A percentile compares a stretch with the other conserved stretches of the same genome.
These are phyloP conservation scores for Drosophila phalerata DNA, from an alignment of 2,888 invertebrate genomes.

Conservation along the genomic window DNA sequence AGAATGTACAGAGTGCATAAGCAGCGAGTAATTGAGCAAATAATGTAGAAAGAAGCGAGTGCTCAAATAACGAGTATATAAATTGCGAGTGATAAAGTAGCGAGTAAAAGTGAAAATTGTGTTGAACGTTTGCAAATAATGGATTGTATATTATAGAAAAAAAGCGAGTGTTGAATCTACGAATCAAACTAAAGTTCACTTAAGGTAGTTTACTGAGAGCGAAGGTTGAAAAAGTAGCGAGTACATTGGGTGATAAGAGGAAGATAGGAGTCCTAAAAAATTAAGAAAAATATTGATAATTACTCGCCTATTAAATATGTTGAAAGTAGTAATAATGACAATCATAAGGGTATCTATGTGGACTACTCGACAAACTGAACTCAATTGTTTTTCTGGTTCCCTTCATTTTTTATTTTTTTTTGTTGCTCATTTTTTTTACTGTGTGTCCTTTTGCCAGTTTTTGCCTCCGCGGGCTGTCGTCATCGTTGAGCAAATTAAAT, in stretches of 20 bases:
- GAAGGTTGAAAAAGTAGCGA: background rate
- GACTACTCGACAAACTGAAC: background rate
- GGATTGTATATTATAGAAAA: no score
- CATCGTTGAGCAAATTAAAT: slow-evolving; percentile 83
- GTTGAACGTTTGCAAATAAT: no score
- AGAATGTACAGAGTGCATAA: no score
- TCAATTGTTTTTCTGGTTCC: background rate
- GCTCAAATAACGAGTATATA: background rate
- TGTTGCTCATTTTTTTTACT: background rate
- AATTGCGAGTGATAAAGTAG: background rate
- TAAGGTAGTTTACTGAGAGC: no score
- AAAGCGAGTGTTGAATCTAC: background rate
- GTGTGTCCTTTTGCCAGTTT: background rate
- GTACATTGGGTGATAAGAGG: background rate
- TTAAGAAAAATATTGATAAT: background rate
- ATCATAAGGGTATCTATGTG: slow-evolving; percentile 5
- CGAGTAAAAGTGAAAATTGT: background rate
- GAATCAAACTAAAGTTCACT: no score
- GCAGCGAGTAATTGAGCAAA: no score
- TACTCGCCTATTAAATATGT: background rate
- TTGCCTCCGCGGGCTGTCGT: slow-evolving; percentile 35
- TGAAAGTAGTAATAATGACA: background rate
- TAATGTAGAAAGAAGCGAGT: background rate
- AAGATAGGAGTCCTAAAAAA: no score
- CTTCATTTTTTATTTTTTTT: background rate